A percentile compares a stretch with the other conserved stretches of the same genome.
These are phyloP conservation scores for Lissocephala sabroskyi DNA, from an alignment of 2,888 invertebrate species.

Conservation along the genomic window DNA sequence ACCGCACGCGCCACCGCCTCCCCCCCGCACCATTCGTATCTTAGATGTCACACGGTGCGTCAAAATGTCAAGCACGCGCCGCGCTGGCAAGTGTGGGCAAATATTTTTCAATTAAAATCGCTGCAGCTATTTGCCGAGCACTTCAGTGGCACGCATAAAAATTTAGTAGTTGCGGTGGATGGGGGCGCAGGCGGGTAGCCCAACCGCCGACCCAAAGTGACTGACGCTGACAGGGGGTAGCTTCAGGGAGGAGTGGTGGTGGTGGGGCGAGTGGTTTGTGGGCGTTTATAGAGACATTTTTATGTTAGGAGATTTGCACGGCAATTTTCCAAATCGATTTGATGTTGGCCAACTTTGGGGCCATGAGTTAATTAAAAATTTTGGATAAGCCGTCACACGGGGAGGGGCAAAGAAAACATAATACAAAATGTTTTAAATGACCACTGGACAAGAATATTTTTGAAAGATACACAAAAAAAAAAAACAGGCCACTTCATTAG, in stretches of 20 bases:
- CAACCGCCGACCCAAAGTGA: too few species aligned
- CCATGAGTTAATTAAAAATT: constrained; percentile 4
- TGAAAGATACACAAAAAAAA: too few species aligned
- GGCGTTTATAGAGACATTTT: constrained; percentile 17
- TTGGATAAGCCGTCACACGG: too few species aligned
- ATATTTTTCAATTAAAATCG: constrained; percentile 60
- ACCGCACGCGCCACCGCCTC: too few species aligned
- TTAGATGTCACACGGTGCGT: constrained; percentile 14
- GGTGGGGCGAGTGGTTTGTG: constrained; percentile 3
- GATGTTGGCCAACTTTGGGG: not conserved
- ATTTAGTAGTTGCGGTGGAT: constrained; percentile 31
- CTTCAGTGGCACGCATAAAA: constrained; percentile 51
- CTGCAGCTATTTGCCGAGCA: constrained; percentile 51
- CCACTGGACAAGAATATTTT: too few species aligned
- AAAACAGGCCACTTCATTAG: too few species aligned
- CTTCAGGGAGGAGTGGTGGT: too few species aligned
- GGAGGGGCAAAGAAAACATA: too few species aligned
- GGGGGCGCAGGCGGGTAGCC: too few species aligned
- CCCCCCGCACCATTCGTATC: not conserved
- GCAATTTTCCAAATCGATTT: not conserved
- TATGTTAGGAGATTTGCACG: not conserved
- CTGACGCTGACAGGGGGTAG: too few species aligned
- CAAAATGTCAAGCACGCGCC: constrained; percentile 48
- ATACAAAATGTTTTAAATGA: too few species aligned
- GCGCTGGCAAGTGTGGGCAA: constrained; percentile 28